Base-by-base conservation (phyloP, 2,888 invertebrate genomes). In the Ormyrus nitidulus region DNA sequence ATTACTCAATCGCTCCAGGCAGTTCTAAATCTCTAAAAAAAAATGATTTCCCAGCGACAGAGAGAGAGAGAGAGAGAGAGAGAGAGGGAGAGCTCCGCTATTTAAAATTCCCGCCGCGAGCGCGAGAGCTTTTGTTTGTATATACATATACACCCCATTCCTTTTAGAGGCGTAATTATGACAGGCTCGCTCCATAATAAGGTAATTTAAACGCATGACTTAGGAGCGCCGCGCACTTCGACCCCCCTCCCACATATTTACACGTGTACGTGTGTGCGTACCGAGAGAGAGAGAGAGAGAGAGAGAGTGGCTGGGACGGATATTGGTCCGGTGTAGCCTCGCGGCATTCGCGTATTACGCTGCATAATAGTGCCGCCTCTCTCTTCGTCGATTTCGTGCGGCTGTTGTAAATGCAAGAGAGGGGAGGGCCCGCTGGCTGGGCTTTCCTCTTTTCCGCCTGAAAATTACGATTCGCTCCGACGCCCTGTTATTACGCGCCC, bases 151-250 rank as follows among this genome's bases (percentile, higher is more conserved):
- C 54, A 44, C 34, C 11, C 6, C 48, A 10, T 48, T 11, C n/a
- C 44, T 19, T 10, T 56, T 19, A 19, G 19, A 19, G n/a, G 51
- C 46, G 86, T 87, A 89, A 89, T 89, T 89, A 89, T 87, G 88
- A 89, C 88, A 87, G 85, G 83, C 81, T 54, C 81, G 82, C 79
- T 85, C 85, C 85, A 85, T 89, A 89, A 89, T 89, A 88, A 89
- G 89, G 89, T 88, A 86, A 89, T 89, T 89, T 89, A 89, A 89
- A 89, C 89, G 89, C 89, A 89, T 89, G 88, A 89, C 89, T 89
- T 88, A 89, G 86, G 85, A 86, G 85, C 64, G 70, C 68, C 19
- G 48, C 59, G 19, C 51, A 53, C 58, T 44, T 11, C 48, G 19
- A 19, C 19, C 1, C 19, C 19, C 13, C 1, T 13, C 7, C 34